phyloP scores from a whole-genome alignment of 1,140 invertebrate genomes.

The Papilio dardanus region DNA sequence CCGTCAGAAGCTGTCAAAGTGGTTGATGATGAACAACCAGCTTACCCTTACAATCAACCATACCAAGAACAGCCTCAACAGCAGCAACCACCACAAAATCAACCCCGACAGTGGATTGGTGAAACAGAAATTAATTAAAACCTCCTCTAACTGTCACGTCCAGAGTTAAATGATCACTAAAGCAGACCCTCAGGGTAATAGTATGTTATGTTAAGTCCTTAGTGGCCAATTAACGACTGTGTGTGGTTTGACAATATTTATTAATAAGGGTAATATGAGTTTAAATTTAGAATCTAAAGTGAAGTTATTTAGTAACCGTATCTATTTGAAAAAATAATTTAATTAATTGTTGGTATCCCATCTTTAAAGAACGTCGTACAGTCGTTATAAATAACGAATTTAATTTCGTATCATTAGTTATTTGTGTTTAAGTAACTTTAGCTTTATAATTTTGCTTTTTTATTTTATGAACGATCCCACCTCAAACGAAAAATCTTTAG shows the following conservation, averaged over 20 bases:
- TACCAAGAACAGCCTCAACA: slow-evolving; percentile 45
- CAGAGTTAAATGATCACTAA: neutral
- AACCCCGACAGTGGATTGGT: slow-evolving; percentile 58
- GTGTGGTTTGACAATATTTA: neutral
- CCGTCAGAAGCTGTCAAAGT: slow-evolving; percentile 62
- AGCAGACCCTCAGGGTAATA: no score
- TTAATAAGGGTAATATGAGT: neutral
- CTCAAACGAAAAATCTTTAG: neutral
- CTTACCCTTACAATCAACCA: slow-evolving; percentile 49
- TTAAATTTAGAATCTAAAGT: neutral
- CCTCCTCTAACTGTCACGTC: neutral
- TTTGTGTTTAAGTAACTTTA: neutral
- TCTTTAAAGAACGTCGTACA: no score
- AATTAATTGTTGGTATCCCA: no score
- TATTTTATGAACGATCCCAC: slow-evolving; percentile 12
- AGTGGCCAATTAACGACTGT: neutral
- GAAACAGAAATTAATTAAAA: slow-evolving; percentile 77
- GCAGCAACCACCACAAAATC: slow-evolving; percentile 42
- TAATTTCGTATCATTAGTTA: neutral
- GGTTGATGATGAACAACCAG: slow-evolving; percentile 44
- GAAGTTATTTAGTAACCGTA: neutral
- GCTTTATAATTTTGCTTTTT: neutral
- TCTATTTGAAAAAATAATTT: neutral
- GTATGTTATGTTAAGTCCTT: neutral
- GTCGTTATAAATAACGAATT: neutral